Evolutionary conservation across 2,113 vertebrate genomes (phyloP), one percentile per base, ranked within the genome.

Genomic region (Otolemur garnettii): DNA sequence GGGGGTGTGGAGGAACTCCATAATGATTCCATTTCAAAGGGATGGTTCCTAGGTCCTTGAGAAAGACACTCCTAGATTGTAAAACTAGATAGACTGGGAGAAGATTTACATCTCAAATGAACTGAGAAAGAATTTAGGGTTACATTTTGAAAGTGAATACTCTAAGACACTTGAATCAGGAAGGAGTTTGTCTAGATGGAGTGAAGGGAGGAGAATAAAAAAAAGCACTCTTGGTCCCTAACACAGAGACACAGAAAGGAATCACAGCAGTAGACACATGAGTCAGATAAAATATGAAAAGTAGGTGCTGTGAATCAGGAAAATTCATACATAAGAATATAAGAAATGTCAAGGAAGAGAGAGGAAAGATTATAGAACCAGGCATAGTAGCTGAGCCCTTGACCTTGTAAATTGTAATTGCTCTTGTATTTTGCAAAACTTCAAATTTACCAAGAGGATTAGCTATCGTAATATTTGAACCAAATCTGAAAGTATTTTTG

Each of bases 401-500:
- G 53, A 66, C 4, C 3, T 0, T 30, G 7, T 2, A 59, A 62
- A 3, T 1, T 74, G 10, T 30, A 88, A 42, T 42, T n/a, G 7
- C 7, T n/a, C 55, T 80, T 75, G 8, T 35, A n/a, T 55, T 50
- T 69, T 57, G 7, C 21, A 68, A 84, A n/a, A 2, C 24, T 53
- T 66, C 14, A 33, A 55, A 55, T 15, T 80, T 87, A 45, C 5
- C 0, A 86, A 42, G 26, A 84, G 13, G 6, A 42, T 53, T 74
- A 62, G 14, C 57, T 57, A 72, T 2, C 9, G 66, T 77, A 28
- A 50, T 60, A 5, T 50, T 88, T 78, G 15, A 82, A n/a, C 2
- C 19, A 85, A n/a, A 86, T 28, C 8, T 50, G 30, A 78, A 7
- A 10, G 66, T 53, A 75, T 30, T 66, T 93, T 33, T 90, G 0